Evolutionary conservation across 2,797 vertebrate species (phyloP).

Genomic region (Heteromormyrus szaboi): DNA sequence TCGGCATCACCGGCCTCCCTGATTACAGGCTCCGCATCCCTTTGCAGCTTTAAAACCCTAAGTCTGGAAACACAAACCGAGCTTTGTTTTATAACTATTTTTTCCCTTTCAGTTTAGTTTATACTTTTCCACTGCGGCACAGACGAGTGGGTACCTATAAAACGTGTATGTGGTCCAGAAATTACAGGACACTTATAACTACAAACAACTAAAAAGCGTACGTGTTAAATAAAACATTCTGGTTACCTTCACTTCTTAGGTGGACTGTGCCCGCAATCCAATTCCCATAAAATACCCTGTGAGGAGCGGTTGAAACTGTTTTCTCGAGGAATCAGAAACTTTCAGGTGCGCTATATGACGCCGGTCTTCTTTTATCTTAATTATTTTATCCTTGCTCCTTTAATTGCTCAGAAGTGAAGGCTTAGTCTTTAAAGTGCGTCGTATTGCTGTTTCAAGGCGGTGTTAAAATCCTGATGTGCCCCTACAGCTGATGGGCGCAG

Average conservation of each 20-base stretch:
- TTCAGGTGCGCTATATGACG: background rate
- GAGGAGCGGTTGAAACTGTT: slow-evolving; percentile 42
- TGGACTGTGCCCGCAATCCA: slow-evolving; percentile 60
- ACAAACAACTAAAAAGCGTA: slow-evolving; percentile 20
- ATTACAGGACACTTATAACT: background rate
- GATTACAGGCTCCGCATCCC: background rate
- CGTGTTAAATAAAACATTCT: background rate
- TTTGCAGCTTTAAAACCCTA: background rate
- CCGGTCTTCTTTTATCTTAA: background rate
- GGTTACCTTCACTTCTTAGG: slow-evolving; percentile 65
- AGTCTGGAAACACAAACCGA: background rate
- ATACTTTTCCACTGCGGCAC: background rate
- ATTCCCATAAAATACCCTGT: slow-evolving; percentile 51
- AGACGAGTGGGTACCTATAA: background rate
- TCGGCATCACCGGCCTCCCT: background rate
- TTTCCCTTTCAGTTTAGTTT: background rate
- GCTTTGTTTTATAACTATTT: background rate
- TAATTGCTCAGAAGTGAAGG: background rate
- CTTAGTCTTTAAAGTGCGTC: background rate
- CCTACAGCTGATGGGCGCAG: slow-evolving; percentile 35
- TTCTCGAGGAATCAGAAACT: slow-evolving; percentile 5
- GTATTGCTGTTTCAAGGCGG: background rate
- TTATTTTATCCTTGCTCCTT: slow-evolving; percentile 3
- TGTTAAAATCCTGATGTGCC: slow-evolving; percentile 32
- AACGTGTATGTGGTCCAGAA: background rate